Evolutionary conservation across 2,113 vertebrate genomes (phyloP).

Genomic region (Cololabis saira): DNA sequence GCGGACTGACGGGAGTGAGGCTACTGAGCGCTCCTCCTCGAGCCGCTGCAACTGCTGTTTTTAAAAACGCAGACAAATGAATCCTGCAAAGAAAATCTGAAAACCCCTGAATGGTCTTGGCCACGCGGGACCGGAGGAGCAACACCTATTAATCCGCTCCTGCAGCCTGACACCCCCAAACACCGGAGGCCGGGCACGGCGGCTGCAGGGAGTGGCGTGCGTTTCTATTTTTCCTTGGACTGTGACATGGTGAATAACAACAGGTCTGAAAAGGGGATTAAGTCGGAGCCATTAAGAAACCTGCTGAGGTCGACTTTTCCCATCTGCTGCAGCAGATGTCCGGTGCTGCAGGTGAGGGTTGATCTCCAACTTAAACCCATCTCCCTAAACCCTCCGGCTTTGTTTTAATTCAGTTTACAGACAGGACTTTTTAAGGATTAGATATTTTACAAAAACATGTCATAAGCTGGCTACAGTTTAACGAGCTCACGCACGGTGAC

Average conservation of each 20-base stretch:
- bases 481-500: too few relatives aligned
- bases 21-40: slow-evolving; percentile 24
- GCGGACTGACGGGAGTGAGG: neutral
- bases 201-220: too few relatives aligned
- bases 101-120: slow-evolving; percentile 58
- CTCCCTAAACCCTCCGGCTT: slow-evolving; percentile 26
- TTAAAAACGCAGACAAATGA: slow-evolving; percentile 18
- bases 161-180: too few relatives aligned
- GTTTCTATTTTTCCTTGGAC: neutral
- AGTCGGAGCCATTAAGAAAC: slow-evolving; percentile 45
- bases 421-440: neutral
- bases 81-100: slow-evolving; percentile 51
- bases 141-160: too few relatives aligned
- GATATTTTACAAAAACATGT: neutral
- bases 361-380: slow-evolving; percentile 3
- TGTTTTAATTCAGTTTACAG: neutral
- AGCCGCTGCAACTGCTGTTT: slow-evolving; percentile 17
- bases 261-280: slow-evolving; percentile 32
- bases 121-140: too few relatives aligned
- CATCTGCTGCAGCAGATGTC: slow-evolving; percentile 55
- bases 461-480: neutral
- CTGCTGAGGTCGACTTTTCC: slow-evolving; percentile 42
- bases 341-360: slow-evolving; percentile 37
- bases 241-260: neutral
- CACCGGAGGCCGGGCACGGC: too few relatives aligned